Conservation (phyloP, 2,888 invertebrate genomes). For the Drosophila atripex region DNA sequence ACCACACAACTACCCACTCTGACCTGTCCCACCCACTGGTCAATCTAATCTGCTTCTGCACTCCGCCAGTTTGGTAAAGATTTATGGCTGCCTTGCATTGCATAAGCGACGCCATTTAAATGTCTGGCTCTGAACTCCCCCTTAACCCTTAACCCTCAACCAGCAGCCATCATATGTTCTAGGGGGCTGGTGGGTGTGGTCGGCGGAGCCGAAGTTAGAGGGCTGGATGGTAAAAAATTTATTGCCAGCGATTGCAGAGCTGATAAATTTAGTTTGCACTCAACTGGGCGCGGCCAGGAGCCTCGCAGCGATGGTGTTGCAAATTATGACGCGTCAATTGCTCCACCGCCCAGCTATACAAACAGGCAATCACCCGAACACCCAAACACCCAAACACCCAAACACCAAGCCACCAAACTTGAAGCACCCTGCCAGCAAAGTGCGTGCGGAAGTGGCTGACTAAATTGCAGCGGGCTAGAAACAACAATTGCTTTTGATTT, state of each 20-base stretch:
- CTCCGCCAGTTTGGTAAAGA: slow-evolving; percentile 54
- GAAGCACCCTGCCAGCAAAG: slow-evolving; percentile 3
- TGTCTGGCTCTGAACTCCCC: slow-evolving; percentile 30
- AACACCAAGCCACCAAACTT: neutral
- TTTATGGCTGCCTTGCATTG: slow-evolving; percentile 71
- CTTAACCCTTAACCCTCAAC: neutral
- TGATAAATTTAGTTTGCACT: slow-evolving; percentile 72
- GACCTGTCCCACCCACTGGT: slow-evolving; percentile 19
- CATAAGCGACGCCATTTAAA: slow-evolving; percentile 70
- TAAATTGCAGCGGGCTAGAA: slow-evolving; percentile 57
- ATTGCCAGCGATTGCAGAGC: slow-evolving; percentile 70
- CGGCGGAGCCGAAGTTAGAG: neutral
- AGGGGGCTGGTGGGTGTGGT: slow-evolving; percentile 32
- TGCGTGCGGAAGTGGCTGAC: slow-evolving; percentile 59
- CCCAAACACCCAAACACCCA: neutral
- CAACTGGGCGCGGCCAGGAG: slow-evolving; percentile 31
- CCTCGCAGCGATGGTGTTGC: slow-evolving; percentile 32
- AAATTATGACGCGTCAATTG: slow-evolving; percentile 66
- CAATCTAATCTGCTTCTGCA: slow-evolving; percentile 62
- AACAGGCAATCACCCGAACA: neutral
- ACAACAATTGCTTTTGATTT: slow-evolving; percentile 60
- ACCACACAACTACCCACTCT: neutral
- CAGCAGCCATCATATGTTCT: slow-evolving; percentile 45
- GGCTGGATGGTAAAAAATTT: slow-evolving; percentile 45
- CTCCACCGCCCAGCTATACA: neutral